Percentiles rank a stretch among this genome's conserved stretches.
Conservation (phyloP, 2,113 vertebrate species). For the Nothobranchius furzeri region DNA sequence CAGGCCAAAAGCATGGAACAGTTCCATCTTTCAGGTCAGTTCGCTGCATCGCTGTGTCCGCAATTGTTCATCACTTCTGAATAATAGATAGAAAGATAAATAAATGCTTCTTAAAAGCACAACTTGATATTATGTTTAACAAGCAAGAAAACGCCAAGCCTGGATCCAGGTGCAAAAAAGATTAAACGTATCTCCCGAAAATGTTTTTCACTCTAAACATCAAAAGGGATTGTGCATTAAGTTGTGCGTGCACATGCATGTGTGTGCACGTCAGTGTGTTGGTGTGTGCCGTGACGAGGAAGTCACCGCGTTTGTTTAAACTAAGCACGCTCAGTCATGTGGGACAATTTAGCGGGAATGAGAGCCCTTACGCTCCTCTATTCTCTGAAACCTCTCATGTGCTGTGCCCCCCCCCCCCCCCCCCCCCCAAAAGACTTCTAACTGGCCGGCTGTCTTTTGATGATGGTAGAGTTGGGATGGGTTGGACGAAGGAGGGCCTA, state of each 20-base stretch:
- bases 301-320: slow-evolving; percentile 85
- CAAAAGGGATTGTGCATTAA: no score
- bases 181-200: no score
- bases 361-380: slow-evolving; percentile 31
- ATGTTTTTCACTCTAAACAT: background rate
- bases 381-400: slow-evolving; percentile 7
- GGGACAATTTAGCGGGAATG: slow-evolving; percentile 76
- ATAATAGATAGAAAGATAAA: no score
- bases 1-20: no score
- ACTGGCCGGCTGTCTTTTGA: slow-evolving; percentile 72
- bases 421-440: slow-evolving; percentile 43
- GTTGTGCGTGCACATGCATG: background rate
- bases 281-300: slow-evolving; percentile 79
- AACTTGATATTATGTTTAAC: no score
- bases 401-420: slow-evolving; percentile 11
- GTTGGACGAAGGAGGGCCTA: slow-evolving; percentile 3
- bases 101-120: no score
- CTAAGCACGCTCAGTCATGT: slow-evolving; percentile 78
- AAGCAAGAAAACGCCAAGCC: no score
- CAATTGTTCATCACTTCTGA: no score
- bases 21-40: no score
- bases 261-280: slow-evolving; percentile 34
- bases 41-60: no score
- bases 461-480: slow-evolving; percentile 45
- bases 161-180: no score